phyloP scores from a whole-genome alignment of 2,888 invertebrate genomes.

The Chalcis sispes region DNA sequence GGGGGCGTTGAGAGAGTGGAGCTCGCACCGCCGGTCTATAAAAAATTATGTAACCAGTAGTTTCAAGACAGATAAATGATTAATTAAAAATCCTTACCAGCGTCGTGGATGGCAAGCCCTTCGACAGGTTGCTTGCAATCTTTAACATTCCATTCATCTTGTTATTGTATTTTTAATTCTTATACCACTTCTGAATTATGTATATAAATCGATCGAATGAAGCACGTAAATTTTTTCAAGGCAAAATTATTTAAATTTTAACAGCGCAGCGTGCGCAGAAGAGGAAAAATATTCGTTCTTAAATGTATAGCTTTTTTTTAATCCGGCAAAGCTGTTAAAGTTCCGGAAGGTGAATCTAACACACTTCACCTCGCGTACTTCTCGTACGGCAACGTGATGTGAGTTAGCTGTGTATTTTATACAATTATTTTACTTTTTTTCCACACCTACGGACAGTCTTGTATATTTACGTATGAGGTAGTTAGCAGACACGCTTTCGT shows the following conservation, averaged over 20 bases:
- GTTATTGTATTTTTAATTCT: neutral
- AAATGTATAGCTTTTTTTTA: too few relatives aligned
- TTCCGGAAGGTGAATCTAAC: constrained; percentile 3
- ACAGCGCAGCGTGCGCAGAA: neutral
- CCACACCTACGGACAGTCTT: too few relatives aligned
- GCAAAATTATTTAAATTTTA: constrained; percentile 4
- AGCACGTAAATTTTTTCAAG: neutral
- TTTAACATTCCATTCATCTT: constrained; percentile 71
- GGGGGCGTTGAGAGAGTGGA: neutral
- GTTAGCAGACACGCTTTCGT: too few relatives aligned
- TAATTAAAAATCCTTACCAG: constrained; percentile 42
- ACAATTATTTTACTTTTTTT: too few relatives aligned
- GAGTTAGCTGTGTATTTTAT: constrained; percentile 25
- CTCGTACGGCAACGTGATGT: constrained; percentile 68
- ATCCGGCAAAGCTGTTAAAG: too few relatives aligned
- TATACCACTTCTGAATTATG: neutral
- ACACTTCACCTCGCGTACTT: constrained; percentile 68
- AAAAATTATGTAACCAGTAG: constrained; percentile 38
- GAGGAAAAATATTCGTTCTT: too few relatives aligned
- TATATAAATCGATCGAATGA: neutral
- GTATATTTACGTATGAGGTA: too few relatives aligned
- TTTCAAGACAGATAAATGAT: neutral
- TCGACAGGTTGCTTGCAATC: constrained; percentile 68
- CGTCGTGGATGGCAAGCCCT: constrained; percentile 58
- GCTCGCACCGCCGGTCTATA: neutral